phyloP scores from a whole-genome alignment of 2,797 vertebrate genomes.

The Channa striata region DNA sequence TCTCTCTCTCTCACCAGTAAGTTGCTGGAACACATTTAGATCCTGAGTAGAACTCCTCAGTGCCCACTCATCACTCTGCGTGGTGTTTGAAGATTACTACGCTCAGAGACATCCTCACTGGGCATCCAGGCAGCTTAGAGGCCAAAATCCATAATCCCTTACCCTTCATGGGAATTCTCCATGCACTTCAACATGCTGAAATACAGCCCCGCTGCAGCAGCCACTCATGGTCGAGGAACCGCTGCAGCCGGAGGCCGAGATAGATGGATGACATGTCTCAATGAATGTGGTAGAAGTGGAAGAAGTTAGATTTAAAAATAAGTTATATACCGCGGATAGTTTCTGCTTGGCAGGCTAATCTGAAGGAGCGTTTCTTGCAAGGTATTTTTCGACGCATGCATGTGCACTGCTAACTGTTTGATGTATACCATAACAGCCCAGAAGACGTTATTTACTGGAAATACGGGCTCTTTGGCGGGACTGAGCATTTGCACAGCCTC shows the following conservation, averaged over 20 bases:
- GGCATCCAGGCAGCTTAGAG: conserved; percentile 85
- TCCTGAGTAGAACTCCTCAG: conserved; percentile 80
- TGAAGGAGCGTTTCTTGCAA: conserved; percentile 41
- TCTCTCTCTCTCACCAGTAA: conserved; percentile 60
- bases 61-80: conserved; percentile 84
- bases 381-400: conserved; percentile 42
- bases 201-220: conserved; percentile 77
- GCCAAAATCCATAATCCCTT: conserved; percentile 85
- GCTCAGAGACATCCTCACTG: conserved; percentile 84
- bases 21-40: conserved; percentile 81
- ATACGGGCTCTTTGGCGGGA: conserved; percentile 30
- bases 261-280: conserved; percentile 80
- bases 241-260: conserved; percentile 71
- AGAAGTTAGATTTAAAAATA: conserved; percentile 76
- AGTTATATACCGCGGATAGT: conserved; percentile 63
- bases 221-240: conserved; percentile 67
- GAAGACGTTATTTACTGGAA: conserved; percentile 61
- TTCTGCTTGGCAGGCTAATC: conserved; percentile 56
- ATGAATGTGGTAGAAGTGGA: conserved; percentile 72
- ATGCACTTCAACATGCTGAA: conserved; percentile 83
- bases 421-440: conserved; percentile 48
- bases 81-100: conserved; percentile 86
- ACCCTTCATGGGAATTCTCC: conserved; percentile 86
- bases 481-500: conserved; percentile 45
- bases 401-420: conserved; percentile 36